phyloP scores from a whole-genome alignment of 2,888 invertebrate species.

The Aromia moschata region DNA sequence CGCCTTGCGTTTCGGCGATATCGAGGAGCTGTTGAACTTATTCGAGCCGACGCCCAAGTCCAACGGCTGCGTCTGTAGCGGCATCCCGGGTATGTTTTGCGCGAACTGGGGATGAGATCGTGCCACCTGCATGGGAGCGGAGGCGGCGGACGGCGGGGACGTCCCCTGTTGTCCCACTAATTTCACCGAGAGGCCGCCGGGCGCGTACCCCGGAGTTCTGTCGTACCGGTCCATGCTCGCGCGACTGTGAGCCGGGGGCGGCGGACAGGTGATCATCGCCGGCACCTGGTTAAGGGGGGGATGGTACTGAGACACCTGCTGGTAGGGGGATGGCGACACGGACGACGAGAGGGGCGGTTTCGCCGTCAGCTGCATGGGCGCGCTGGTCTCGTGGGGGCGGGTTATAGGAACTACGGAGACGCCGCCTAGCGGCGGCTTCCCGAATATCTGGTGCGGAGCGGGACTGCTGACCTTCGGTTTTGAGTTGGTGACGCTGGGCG shows the following conservation, averaged over 20 bases:
- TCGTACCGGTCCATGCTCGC: conserved; percentile 36
- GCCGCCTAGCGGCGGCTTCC: conserved; percentile 67
- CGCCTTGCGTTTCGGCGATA: conserved; percentile 73
- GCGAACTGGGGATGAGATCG: conserved; percentile 54
- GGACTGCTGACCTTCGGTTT: conserved; percentile 80
- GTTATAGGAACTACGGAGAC: conserved; percentile 68
- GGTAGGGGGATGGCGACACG: conserved; percentile 66
- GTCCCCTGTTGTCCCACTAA: conserved; percentile 64
- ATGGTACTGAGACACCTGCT: conserved; percentile 60
- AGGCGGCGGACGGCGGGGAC: conserved; percentile 63
- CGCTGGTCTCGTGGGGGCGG: conserved; percentile 57
- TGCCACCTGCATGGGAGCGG: conserved; percentile 57
- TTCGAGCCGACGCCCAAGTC: conserved; percentile 76
- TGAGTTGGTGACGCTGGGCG: conserved; percentile 64
- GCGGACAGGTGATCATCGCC: conserved; percentile 62
- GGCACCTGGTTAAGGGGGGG: conserved; percentile 61
- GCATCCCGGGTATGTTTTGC: conserved; percentile 57
- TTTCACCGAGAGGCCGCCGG: conserved; percentile 55
- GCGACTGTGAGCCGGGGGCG: conserved; percentile 68
- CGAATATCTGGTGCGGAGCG: conserved; percentile 79
- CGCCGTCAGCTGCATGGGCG: conserved; percentile 67
- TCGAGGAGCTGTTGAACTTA: conserved; percentile 52
- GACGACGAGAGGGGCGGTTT: conserved; percentile 65
- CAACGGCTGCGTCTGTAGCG: conserved; percentile 76
- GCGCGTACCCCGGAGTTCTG: conserved; percentile 47